Conservation (phyloP, 2,888 invertebrate genomes). For the Augochlorella aurata region DNA sequence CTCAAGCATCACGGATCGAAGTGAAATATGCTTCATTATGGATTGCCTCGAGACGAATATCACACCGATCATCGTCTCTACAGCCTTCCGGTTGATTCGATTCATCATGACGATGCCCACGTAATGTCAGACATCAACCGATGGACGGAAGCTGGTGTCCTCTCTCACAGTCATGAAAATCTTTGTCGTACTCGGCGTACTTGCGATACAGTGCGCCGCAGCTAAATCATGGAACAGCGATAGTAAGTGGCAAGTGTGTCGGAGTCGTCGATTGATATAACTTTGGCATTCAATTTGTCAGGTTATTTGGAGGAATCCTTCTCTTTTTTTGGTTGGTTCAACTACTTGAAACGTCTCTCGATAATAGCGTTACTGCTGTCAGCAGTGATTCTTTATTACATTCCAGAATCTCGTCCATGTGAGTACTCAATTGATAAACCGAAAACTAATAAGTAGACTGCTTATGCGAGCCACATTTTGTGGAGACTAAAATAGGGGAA, state of each 20-base stretch:
- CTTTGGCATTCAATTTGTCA: constrained; percentile 33
- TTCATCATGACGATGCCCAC: constrained; percentile 40
- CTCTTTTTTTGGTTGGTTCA: constrained; percentile 67
- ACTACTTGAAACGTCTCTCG: constrained; percentile 67
- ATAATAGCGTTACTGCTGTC: constrained; percentile 66
- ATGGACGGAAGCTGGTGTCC: not conserved
- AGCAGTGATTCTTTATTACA: constrained; percentile 71
- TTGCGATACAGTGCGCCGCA: constrained; percentile 54
- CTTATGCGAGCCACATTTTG: too few species aligned
- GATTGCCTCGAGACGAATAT: constrained; percentile 33
- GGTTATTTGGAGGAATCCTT: constrained; percentile 54
- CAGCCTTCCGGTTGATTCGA: constrained; percentile 17
- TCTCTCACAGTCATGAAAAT: constrained; percentile 58
- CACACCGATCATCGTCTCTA: constrained; percentile 23
- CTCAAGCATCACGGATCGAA: constrained; percentile 25
- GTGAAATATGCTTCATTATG: constrained; percentile 50
- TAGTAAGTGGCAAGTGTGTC: constrained; percentile 57
- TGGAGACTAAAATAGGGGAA: too few species aligned
- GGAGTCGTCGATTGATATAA: constrained; percentile 20
- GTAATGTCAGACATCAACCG: constrained; percentile 26
- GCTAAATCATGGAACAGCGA: constrained; percentile 57
- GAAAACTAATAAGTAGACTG: not conserved
- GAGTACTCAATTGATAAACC: constrained; percentile 58
- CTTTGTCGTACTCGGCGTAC: constrained; percentile 40
- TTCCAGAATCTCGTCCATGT: constrained; percentile 76